Evolutionary conservation across 2,797 vertebrate genomes (phyloP).

Genomic region (Clarias fuscus): DNA sequence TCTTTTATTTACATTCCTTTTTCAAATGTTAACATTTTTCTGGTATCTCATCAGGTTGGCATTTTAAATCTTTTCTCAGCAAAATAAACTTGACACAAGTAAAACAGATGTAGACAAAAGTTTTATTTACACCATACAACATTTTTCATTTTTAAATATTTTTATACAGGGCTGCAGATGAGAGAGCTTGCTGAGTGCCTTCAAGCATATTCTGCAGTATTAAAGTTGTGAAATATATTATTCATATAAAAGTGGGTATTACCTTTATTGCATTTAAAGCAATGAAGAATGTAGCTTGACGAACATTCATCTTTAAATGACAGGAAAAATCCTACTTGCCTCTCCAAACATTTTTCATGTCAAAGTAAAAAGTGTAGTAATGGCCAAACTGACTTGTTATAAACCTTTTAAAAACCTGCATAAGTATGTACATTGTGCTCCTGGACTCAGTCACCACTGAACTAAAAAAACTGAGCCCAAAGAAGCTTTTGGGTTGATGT

Average conservation of each 20-base stretch:
- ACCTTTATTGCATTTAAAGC: constrained; percentile 99
- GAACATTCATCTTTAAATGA: constrained; percentile 99
- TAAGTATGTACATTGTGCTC: constrained; percentile 99
- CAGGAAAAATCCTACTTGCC: constrained; percentile 91
- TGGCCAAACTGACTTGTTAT: constrained; percentile 99
- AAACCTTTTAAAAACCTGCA: constrained; percentile 99
- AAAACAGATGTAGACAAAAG: constrained; percentile 99
- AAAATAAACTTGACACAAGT: constrained; percentile 97
- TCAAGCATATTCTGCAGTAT: constrained; percentile 99
- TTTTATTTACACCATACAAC: constrained; percentile 99
- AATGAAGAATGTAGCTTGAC: constrained; percentile 99
- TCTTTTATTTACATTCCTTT: constrained; percentile 89
- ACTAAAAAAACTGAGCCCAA: constrained; percentile 94
- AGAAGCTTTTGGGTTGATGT: constrained; percentile 94
- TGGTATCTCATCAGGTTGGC: constrained; percentile 81
- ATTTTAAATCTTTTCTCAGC: constrained; percentile 76
- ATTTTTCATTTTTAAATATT: constrained; percentile 99
- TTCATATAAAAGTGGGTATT: constrained; percentile 99
- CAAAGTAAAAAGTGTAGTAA: constrained; percentile 99
- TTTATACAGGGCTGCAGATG: constrained; percentile 99
- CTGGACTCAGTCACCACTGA: constrained; percentile 87
- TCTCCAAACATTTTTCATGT: constrained; percentile 83
- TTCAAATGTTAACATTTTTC: constrained; percentile 86
- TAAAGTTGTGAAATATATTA: constrained; percentile 99
- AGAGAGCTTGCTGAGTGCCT: constrained; percentile 96